Conservation (phyloP, 2,113 vertebrate species). For the Poecilia latipinna region DNA sequence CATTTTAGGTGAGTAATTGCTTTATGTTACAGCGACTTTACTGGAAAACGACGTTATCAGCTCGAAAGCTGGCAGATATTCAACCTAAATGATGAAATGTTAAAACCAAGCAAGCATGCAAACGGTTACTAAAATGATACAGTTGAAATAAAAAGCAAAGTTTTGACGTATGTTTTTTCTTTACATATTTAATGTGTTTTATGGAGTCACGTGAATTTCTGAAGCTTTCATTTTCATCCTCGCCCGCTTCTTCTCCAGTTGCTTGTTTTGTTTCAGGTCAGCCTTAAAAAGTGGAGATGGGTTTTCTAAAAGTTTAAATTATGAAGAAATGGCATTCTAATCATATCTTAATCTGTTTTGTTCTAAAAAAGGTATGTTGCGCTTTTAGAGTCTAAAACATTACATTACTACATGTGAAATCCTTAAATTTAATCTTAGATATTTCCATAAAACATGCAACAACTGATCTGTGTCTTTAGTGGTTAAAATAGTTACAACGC, state of each 20-base stretch:
- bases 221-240: neutral
- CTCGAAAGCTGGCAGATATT: neutral
- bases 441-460: too few species aligned
- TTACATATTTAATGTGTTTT: neutral
- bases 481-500: too few species aligned
- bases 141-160: neutral
- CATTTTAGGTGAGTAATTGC: conserved; percentile 67
- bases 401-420: too few species aligned
- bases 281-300: neutral
- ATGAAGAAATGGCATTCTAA: neutral
- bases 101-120: neutral
- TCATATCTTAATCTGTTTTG: too few species aligned
- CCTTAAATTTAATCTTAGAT: too few species aligned
- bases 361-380: too few species aligned
- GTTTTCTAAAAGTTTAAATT: neutral
- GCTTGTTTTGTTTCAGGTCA: neutral
- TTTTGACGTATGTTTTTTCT: neutral
- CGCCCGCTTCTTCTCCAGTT: neutral
- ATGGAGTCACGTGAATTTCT: neutral
- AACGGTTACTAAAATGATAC: neutral
- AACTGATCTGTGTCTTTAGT: too few species aligned
- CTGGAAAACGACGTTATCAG: neutral
- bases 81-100: neutral
- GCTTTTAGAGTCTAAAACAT: too few species aligned
- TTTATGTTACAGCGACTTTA: neutral